Evolutionary conservation across 2,888 invertebrate species (phyloP).

Genomic region (Pegoplata infirma): DNA sequence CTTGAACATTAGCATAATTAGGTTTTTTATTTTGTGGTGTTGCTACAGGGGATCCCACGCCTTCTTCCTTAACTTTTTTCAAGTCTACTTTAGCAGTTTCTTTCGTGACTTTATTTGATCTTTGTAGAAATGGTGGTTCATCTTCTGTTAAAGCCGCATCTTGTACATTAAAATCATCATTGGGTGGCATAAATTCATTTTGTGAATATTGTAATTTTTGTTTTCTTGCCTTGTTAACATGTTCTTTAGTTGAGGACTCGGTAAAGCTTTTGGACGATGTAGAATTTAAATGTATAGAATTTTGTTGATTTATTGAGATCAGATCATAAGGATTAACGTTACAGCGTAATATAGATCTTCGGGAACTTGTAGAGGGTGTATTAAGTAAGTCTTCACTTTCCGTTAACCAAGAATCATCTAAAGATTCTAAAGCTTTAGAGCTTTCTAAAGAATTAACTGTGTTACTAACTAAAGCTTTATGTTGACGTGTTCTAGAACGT

Average conservation of each 20-base stretch:
- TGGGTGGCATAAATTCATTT: slow-evolving; percentile 78
- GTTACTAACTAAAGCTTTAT: slow-evolving; percentile 67
- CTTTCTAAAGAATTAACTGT: slow-evolving; percentile 74
- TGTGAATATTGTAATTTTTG: slow-evolving; percentile 64
- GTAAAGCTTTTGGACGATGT: slow-evolving; percentile 28
- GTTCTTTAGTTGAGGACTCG: slow-evolving; percentile 4
- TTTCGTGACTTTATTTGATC: slow-evolving; percentile 33
- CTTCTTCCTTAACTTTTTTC: slow-evolving; percentile 37
- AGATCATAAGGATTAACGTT: slow-evolving; percentile 91
- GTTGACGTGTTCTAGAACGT: slow-evolving; percentile 79
- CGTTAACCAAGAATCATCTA: slow-evolving; percentile 73
- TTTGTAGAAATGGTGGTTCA: slow-evolving; percentile 62
- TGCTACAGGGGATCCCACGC: slow-evolving; percentile 3
- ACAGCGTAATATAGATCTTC: slow-evolving; percentile 89
- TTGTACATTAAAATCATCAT: slow-evolving; percentile 79
- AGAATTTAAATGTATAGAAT: slow-evolving; percentile 22
- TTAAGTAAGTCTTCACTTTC: slow-evolving; percentile 70
- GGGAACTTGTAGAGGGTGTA: slow-evolving; percentile 36
- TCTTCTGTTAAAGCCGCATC: slow-evolving; percentile 74
- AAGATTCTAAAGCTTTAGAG: slow-evolving; percentile 66
- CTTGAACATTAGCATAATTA: slow-evolving; percentile 81
- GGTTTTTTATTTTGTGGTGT: slow-evolving; percentile 45
- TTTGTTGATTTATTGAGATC: slow-evolving; percentile 80
- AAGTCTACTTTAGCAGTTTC: slow-evolving; percentile 29
- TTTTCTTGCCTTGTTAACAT: slow-evolving; percentile 37